Conservation (phyloP, 2,797 vertebrate species). For the Petrocephalus sullivani region DNA sequence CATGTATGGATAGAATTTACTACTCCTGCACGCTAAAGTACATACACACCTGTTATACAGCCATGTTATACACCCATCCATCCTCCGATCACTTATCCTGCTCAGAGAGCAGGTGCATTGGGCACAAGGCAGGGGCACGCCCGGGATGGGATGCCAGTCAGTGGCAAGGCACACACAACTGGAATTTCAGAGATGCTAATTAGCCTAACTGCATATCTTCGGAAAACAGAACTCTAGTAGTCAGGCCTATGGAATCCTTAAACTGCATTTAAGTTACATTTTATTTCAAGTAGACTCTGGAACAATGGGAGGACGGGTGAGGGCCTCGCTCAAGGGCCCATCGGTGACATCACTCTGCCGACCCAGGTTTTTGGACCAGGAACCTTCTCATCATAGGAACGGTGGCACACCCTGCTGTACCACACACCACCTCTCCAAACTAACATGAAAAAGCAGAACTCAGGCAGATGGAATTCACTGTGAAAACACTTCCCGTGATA, state of each 20-base stretch:
- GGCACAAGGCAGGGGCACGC: background rate
- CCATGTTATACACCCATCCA: background rate
- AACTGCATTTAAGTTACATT: background rate
- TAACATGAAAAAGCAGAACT: background rate
- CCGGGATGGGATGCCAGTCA: background rate
- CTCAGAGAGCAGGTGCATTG: background rate
- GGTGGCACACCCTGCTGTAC: background rate
- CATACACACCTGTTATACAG: background rate
- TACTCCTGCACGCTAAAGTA: background rate
- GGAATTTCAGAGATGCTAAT: background rate
- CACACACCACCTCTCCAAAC: background rate
- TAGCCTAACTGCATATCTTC: background rate
- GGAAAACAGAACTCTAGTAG: background rate
- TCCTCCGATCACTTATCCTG: background rate
- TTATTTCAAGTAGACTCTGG: background rate
- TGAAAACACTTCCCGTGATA: background rate
- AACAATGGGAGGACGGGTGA: background rate
- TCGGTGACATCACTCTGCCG: background rate
- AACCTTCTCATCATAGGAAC: background rate
- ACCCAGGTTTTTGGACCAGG: background rate
- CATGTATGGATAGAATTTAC: background rate
- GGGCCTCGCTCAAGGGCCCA: background rate
- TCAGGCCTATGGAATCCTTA: background rate
- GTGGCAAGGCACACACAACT: background rate
- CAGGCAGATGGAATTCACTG: slow-evolving; percentile 13